Evolutionary conservation across 2,797 vertebrate genomes (phyloP).

Genomic region (Petrocephalus schoutedeni): DNA sequence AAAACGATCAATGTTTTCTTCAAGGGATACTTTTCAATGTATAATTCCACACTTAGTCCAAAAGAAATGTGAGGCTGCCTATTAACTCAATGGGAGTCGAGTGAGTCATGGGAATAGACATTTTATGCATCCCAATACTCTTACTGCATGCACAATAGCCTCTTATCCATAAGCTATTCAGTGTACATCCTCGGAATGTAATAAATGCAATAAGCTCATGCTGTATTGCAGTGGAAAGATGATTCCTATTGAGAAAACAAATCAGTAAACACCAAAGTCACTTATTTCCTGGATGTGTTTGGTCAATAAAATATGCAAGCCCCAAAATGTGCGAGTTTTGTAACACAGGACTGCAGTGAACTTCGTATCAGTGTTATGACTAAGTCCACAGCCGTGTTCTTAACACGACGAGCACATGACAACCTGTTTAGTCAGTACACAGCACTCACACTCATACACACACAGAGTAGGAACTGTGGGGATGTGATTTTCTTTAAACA

Average conservation of each 20-base stretch:
- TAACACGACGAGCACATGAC: neutral
- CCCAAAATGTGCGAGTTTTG: neutral
- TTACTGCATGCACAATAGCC: neutral
- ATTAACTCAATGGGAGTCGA: neutral
- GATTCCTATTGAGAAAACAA: neutral
- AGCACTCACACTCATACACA: neutral
- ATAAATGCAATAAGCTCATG: neutral
- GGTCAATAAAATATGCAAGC: neutral
- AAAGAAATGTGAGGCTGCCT: neutral
- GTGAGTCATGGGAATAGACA: neutral
- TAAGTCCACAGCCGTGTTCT: conserved; percentile 5
- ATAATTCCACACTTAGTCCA: neutral
- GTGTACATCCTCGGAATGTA: neutral
- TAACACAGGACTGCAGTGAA: neutral
- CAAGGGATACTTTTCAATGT: neutral
- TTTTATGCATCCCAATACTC: neutral
- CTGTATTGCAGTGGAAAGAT: neutral
- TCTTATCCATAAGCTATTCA: neutral
- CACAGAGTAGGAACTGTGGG: neutral
- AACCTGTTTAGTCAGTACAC: neutral
- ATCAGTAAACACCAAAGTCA: neutral
- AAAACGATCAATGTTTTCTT: neutral
- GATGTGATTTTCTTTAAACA: conserved; percentile 13
- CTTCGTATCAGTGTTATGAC: neutral
- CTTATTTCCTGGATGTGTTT: neutral